Base-by-base conservation (phyloP, 2,888 invertebrate species). In the Drosophila hamatofila region DNA sequence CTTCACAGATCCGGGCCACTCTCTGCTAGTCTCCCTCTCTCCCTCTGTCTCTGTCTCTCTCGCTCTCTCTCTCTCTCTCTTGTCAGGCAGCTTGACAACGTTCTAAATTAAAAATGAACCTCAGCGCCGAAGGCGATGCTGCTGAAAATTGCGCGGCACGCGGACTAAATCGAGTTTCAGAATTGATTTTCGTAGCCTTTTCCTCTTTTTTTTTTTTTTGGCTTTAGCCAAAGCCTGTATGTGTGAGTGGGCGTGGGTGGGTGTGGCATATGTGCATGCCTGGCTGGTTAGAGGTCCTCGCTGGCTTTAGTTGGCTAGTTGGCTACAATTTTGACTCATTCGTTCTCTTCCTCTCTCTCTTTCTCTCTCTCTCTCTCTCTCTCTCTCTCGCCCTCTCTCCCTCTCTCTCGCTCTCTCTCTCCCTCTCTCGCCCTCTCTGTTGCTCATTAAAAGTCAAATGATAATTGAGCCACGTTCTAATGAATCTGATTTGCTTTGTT, bases 71-170 rank as follows among this genome's bases (percentile, higher is more conserved):
- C n/a, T n/a, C n/a, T n/a, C n/a, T n/a, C n/a, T n/a, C n/a, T n/a
- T n/a, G 48, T 52, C 68, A 52, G 39, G 33, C 74, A 37, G 60
- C 49, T 44, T 35, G 57, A 46, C 35, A 57, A 57, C 35, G 23
- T 35, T 46, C 54, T 58, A 64, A 64, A 75, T 75, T 75, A 56
- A 70, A 75, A 58, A 75, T 75, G 60, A 69, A 57, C 48, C 54
- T 33, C 14, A 14, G 46, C 54, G 48, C 52, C 72, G 39, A 57
- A 66, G 66, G 66, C 48, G 46, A 57, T 54, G 60, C 51, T 71
- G 30, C 56, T 49, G 60, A 65, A 72, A 72, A 65, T 57, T 44
- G 55, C 30, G 25, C 44, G 27, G 7, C 39, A 51, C 39, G 35
- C 44, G 35, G 37, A n/a, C 44, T 52, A 61, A 72, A 72, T 73